Evolutionary conservation across 2,113 vertebrate species (phyloP).

Genomic region (Oenanthe oenanthe): DNA sequence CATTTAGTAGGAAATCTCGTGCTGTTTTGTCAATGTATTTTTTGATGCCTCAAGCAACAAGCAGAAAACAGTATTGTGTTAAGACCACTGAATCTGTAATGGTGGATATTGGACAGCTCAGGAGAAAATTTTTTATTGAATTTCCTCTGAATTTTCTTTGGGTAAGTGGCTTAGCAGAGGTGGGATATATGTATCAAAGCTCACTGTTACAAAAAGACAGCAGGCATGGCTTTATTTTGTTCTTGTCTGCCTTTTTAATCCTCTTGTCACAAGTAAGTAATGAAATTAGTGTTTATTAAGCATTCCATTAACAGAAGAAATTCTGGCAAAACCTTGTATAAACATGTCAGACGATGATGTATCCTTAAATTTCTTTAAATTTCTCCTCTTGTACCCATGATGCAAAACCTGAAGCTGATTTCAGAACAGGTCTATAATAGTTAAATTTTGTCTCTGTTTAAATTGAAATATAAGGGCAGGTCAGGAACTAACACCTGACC

Average conservation of each 20-base stretch:
- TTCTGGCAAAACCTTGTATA: not conserved
- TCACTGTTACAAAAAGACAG: not conserved
- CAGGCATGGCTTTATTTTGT: not conserved
- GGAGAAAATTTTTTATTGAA: constrained; percentile 23
- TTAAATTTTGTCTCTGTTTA: not conserved
- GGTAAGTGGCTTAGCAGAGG: not conserved
- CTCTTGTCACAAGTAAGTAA: not conserved
- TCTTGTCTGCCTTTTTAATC: not conserved
- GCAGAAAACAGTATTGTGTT: not conserved
- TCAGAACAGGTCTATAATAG: not conserved
- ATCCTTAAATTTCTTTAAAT: not conserved
- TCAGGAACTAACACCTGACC: not conserved
- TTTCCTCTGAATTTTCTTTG: not conserved
- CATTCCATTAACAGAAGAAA: not conserved
- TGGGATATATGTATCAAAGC: constrained; percentile 1
- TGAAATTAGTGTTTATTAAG: not conserved
- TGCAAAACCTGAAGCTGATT: not conserved
- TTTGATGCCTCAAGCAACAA: not conserved
- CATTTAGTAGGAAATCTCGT: not conserved
- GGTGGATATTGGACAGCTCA: not conserved
- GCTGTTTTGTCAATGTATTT: not conserved
- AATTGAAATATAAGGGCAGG: not conserved
- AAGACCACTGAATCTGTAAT: not conserved
- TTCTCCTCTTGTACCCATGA: not conserved
- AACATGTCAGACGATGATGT: not conserved